Evolutionary conservation across 2,113 vertebrate genomes (phyloP).

Genomic region (Glaucomys volans): DNA sequence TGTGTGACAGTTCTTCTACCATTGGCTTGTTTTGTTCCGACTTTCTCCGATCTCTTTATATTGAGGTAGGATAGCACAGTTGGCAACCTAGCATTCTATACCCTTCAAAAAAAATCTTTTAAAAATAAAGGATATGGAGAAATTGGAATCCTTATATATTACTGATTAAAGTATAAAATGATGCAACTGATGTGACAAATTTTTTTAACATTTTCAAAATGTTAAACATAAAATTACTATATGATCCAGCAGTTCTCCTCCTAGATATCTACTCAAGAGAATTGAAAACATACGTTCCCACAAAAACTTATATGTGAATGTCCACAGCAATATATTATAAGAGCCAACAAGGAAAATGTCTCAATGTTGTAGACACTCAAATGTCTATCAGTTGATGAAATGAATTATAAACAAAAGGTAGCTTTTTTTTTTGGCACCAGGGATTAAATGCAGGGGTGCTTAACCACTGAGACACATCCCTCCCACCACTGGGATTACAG

Average conservation of each 20-base stretch:
- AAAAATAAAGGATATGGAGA: background rate
- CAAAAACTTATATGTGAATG: background rate
- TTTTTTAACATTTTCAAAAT: background rate
- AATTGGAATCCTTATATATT: background rate
- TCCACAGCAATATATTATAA: background rate
- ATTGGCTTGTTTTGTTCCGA: conserved; percentile 24
- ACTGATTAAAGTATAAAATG: background rate
- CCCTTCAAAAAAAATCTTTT: background rate
- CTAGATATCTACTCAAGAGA: background rate
- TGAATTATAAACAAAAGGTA: background rate
- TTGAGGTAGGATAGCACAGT: background rate
- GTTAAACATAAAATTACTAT: background rate
- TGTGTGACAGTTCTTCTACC: background rate
- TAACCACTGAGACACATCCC: too few relatives aligned
- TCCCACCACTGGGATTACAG: too few relatives aligned
- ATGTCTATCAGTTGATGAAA: background rate
- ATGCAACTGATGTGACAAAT: background rate
- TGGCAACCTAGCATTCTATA: background rate
- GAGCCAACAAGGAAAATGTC: background rate
- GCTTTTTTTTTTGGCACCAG: too few relatives aligned
- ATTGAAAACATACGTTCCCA: too few relatives aligned
- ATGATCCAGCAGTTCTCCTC: background rate
- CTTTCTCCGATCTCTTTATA: background rate
- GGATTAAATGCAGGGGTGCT: too few relatives aligned
- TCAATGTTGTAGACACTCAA: too few relatives aligned